phyloP scores from a whole-genome alignment of 2,797 vertebrate genomes.

The Phoxinus dragarum region DNA sequence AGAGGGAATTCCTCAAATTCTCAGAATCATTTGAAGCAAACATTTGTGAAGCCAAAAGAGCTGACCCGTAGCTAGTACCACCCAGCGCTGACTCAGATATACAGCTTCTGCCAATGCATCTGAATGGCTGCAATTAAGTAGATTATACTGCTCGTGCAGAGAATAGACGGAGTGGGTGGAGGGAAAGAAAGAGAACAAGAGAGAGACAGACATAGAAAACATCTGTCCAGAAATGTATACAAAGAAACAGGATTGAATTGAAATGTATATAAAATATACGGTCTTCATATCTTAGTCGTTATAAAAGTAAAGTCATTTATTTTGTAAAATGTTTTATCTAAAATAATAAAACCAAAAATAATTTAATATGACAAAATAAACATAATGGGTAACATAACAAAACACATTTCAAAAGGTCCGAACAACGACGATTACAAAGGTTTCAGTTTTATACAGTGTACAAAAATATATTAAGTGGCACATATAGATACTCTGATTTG shows the following conservation, averaged over 20 bases:
- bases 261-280: neutral
- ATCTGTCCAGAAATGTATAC: constrained; percentile 6
- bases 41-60: constrained; percentile 19
- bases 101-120: constrained; percentile 51
- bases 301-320: neutral
- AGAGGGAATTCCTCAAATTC: constrained; percentile 44
- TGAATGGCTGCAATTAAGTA: constrained; percentile 61
- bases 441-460: neutral
- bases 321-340: neutral
- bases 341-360: neutral
- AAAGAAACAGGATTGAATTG: neutral
- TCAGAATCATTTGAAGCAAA: constrained; percentile 30
- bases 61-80: constrained; percentile 50
- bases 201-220: constrained; percentile 41
- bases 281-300: neutral
- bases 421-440: neutral
- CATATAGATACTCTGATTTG: too few relatives aligned
- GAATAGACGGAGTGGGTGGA: constrained; percentile 44
- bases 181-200: constrained; percentile 19
- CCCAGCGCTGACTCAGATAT: constrained; percentile 58
- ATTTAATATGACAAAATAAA: neutral
- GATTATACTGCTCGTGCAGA: constrained; percentile 61
- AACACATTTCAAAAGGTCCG: neutral
- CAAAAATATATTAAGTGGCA: neutral
- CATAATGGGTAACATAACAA: neutral